Percentiles rank a stretch among this genome's conserved stretches.
Conservation (phyloP, 1,140 invertebrate genomes). For the Drosophila pallidifrons region DNA sequence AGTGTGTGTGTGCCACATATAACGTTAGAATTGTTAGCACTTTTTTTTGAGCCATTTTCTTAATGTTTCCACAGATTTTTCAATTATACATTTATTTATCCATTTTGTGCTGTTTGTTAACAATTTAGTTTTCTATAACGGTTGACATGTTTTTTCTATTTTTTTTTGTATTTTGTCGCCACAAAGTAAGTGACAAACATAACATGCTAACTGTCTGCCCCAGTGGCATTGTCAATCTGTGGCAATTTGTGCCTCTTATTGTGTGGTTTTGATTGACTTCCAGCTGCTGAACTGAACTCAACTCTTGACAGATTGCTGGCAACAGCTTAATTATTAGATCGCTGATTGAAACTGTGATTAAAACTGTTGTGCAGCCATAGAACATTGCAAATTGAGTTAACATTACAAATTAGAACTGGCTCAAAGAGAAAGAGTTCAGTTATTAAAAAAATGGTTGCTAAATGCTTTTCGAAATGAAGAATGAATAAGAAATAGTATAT, state of each 20-base stretch:
- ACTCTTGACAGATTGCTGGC: constrained; percentile 51
- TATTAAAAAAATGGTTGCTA: not conserved
- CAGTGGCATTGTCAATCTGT: constrained; percentile 38
- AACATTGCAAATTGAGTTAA: constrained; percentile 13
- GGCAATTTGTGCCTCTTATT: constrained; percentile 73
- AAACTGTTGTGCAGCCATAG: constrained; percentile 27
- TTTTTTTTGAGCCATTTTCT: constrained; percentile 49
- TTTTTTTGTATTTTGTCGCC: constrained; percentile 43
- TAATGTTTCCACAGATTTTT: constrained; percentile 63
- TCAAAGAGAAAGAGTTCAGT: not conserved
- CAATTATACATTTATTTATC: constrained; percentile 65
- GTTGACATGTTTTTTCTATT: constrained; percentile 19
- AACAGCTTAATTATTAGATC: constrained; percentile 29
- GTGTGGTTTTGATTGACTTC: constrained; percentile 73
- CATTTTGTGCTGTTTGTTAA: constrained; percentile 45
- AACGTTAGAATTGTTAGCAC: constrained; percentile 33
- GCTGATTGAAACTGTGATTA: constrained; percentile 49
- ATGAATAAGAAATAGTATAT: too few relatives aligned
- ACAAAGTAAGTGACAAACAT: constrained; percentile 33
- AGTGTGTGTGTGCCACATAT: constrained; percentile 2
- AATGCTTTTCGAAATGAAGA: too few relatives aligned
- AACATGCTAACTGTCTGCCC: constrained; percentile 49
- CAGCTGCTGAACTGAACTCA: constrained; percentile 38
- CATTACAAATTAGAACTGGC: constrained; percentile 13
- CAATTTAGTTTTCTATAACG: constrained; percentile 67